These are phyloP conservation scores for Stenoptilia bipunctidactyla DNA, from an alignment of 2,888 invertebrate species.

Conservation along the genomic window DNA sequence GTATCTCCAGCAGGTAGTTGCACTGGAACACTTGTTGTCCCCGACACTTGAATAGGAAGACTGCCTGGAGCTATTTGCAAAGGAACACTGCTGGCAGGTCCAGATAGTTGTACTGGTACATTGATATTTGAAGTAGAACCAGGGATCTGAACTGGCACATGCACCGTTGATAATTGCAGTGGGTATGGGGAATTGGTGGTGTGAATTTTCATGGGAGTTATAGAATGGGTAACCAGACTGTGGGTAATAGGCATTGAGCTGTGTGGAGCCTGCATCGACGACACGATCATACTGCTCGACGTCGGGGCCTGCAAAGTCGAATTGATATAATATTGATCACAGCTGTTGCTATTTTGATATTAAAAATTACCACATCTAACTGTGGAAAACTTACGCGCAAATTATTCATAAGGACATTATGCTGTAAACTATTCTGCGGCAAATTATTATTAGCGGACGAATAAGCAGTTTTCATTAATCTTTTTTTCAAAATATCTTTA, in stretches of 20 bases:
- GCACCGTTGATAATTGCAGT: constrained; percentile 55
- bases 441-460: constrained; percentile 35
- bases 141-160: constrained; percentile 62
- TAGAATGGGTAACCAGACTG: constrained; percentile 53
- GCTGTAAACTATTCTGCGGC: constrained; percentile 43
- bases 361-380: constrained; percentile 16
- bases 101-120: constrained; percentile 58
- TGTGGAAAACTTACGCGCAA: constrained; percentile 47
- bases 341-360: constrained; percentile 10
- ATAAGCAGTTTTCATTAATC: constrained; percentile 54
- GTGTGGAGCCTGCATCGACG: constrained; percentile 58
- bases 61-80: constrained; percentile 55
- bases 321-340: constrained; percentile 27
- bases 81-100: constrained; percentile 43
- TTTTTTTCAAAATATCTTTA: constrained; percentile 64
- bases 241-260: constrained; percentile 58
- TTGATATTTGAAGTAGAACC: constrained; percentile 57
- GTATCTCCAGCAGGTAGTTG: constrained; percentile 57
- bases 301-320: constrained; percentile 57
- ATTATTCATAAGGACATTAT: constrained; percentile 59
- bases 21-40: constrained; percentile 49
- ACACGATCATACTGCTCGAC: constrained; percentile 64
- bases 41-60: constrained; percentile 54
- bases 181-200: constrained; percentile 49
- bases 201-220: constrained; percentile 60